These are phyloP conservation scores for Drosophila phalerata DNA, from an alignment of 2,888 invertebrate genomes.

Conservation along the genomic window DNA sequence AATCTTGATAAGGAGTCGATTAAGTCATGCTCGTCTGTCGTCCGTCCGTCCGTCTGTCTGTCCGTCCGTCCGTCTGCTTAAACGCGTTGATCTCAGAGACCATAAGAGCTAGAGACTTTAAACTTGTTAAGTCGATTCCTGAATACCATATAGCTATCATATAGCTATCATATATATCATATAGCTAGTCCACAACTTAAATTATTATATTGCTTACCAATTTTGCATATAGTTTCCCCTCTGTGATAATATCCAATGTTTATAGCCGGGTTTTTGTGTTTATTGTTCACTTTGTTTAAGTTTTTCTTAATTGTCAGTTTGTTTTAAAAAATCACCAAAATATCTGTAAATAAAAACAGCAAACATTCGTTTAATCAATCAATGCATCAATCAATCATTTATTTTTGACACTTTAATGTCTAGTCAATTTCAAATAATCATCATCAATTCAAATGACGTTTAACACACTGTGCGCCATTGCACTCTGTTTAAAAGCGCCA, in stretches of 20 bases:
- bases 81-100: no score
- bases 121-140: no score
- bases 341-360: constrained; percentile 58
- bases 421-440: constrained; percentile 33
- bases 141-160: no score
- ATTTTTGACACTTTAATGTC: constrained; percentile 27
- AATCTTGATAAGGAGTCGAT: no score
- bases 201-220: no score
- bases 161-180: no score
- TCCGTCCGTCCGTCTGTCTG: no score
- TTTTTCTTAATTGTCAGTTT: constrained; percentile 24
- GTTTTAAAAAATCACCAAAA: constrained; percentile 32
- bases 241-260: constrained; percentile 40
- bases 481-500: constrained; percentile 25
- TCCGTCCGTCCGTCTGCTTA: no score
- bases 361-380: constrained; percentile 17
- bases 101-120: no score
- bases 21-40: no score
- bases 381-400: constrained; percentile 18
- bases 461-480: constrained; percentile 55
- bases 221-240: constrained; percentile 29
- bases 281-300: constrained; percentile 25
- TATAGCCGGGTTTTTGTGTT: constrained; percentile 10
- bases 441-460: constrained; percentile 42
- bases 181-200: no score